These are phyloP conservation scores for Arvicola amphibius DNA, from an alignment of 2,797 vertebrate genomes.

Conservation along the genomic window DNA sequence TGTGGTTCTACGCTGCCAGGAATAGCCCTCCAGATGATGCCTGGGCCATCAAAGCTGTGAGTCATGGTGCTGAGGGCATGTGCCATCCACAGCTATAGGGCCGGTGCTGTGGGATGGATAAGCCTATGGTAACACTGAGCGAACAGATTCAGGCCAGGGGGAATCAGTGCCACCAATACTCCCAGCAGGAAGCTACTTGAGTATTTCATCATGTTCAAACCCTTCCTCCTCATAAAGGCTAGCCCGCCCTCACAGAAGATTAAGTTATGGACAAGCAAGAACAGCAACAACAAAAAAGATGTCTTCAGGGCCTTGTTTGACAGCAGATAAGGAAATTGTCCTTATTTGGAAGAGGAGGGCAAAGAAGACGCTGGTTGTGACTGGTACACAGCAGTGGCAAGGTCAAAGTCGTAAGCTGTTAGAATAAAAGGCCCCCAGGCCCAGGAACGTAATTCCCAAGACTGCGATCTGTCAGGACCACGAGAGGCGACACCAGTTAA, in stretches of 20 bases:
- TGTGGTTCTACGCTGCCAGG: too few species aligned
- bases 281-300: not conserved
- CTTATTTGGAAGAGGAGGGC: conserved; percentile 84
- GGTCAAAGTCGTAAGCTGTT: conserved; percentile 81
- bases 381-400: conserved; percentile 82
- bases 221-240: not conserved
- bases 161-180: not conserved
- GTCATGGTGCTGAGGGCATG: accelerated
- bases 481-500: conserved; percentile 78
- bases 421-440: conserved; percentile 66
- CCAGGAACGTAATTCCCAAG: conserved; percentile 70
- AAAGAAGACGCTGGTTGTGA: conserved; percentile 70
- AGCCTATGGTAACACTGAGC: too few species aligned
- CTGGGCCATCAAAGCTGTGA: accelerated
- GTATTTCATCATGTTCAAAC: not conserved
- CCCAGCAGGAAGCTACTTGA: too few species aligned
- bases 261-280: not conserved
- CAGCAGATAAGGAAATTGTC: conserved; percentile 81
- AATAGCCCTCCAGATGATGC: not conserved
- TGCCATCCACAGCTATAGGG: not conserved
- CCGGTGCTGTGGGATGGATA: too few species aligned
- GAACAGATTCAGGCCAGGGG: too few species aligned
- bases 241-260: not conserved
- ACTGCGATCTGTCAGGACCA: conserved; percentile 82
- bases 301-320: conserved; percentile 52